phyloP scores from a whole-genome alignment of 2,113 vertebrate species.

The Sarotherodon lohbergeri region DNA sequence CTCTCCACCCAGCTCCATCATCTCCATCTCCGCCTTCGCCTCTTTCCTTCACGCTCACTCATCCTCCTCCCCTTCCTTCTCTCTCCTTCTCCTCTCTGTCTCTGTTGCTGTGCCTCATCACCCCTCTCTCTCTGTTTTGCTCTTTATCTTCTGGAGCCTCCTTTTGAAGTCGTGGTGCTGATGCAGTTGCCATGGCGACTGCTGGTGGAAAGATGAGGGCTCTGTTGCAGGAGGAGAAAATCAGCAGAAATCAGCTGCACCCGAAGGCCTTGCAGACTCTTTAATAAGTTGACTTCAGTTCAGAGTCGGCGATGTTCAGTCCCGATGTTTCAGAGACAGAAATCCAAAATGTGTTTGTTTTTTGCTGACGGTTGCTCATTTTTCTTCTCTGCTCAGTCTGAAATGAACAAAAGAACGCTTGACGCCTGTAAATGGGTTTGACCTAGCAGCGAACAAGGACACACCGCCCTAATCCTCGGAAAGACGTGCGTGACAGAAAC shows the following conservation, averaged over 20 bases:
- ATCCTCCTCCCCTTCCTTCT: background rate
- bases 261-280: background rate
- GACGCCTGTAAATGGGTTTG: background rate
- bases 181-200: slow-evolving; percentile 49
- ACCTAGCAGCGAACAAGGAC: background rate
- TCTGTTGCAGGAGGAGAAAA: background rate
- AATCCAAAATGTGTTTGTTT: background rate
- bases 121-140: background rate
- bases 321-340: background rate
- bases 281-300: background rate
- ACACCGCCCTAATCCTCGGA: background rate
- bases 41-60: background rate
- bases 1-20: background rate
- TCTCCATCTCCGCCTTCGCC: background rate
- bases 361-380: background rate
- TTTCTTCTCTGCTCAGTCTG: background rate
- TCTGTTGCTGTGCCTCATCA: background rate
- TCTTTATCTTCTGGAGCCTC: background rate
- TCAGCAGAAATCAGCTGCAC: background rate
- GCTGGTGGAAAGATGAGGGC: background rate
- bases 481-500: background rate
- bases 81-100: background rate
- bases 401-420: background rate
- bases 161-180: slow-evolving; percentile 25
- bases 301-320: background rate